Base-by-base conservation (phyloP, 2,888 invertebrate species). In the Cephus rjabovi region DNA sequence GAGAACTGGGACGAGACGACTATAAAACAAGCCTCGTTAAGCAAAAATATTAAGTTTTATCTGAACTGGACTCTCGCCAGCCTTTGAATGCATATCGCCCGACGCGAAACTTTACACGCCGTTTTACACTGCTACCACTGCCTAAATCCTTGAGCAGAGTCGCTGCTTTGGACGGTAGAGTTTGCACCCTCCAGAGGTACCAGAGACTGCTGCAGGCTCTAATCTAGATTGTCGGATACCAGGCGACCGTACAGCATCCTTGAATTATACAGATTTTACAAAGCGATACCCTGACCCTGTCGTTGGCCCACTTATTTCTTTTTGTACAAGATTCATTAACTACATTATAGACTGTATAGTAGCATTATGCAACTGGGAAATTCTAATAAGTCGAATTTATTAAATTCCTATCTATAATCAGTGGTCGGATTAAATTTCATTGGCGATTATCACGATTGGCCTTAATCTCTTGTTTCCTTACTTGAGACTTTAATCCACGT, bases 1-100 rank as follows among this genome's bases (percentile, higher is more conserved):
- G 80, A 79, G 81, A 88, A 87, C 87, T 87, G 79, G 88, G 82
- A 80, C 87, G 82, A 77, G 70, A 75, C 77, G 82, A 81, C 83
- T 84, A 87, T 87, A 88, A 89, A 88, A 86, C 85, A 86, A 84
- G 86, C 84, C 87, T 87, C 87, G 86, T 89, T 89, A 87, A 87
- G 87, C 86, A 88, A 89, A 89, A 89, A 90, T 89, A 88, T 88
- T 86, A 87, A 86, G 86, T 88, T 87, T 87, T 87, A 87, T 86
- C 87, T 84, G 81, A 84, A 85, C 85, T 89, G 89, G 90, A 87
- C 81, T 82, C 77, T 76, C 83, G 89, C 89, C 87, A 90, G 83
- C 82, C 76, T 84, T 82, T 84, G 82, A 85, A 85, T 83, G 83
- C 83, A 80, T 86, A 87, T 86, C 85, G 78, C 80, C 79, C 79